These are phyloP conservation scores for Cassiopea xamachana DNA, from an alignment of 30 jellyfish, hydroid and myxozoan genomes.

Conservation along the genomic window DNA sequence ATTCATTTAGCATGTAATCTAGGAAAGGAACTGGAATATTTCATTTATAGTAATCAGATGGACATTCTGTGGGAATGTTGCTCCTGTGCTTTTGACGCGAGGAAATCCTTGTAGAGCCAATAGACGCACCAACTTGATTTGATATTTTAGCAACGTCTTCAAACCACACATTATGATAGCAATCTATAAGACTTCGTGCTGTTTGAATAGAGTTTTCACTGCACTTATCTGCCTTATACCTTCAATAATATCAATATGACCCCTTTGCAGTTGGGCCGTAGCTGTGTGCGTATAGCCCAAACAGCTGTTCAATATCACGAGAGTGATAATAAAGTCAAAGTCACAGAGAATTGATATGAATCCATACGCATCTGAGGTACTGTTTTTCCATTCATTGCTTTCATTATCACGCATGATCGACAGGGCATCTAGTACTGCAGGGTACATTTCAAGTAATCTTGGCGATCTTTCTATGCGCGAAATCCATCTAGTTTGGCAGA, in stretches of 20 bases:
- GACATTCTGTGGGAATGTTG: conserved; percentile 4
- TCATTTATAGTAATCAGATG: background rate
- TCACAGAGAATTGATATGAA: background rate
- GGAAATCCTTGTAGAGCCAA: background rate
- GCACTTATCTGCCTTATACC: background rate
- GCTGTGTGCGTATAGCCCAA: conserved; percentile 32
- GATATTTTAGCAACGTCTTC: background rate
- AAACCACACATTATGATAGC: conserved; percentile 9
- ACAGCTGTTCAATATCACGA: conserved; percentile 5
- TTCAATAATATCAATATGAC: conserved; percentile 7
- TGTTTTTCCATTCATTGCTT: conserved; percentile 18
- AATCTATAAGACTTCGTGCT: background rate
- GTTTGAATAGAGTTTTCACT: background rate
- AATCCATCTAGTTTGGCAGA: conserved; percentile 82
- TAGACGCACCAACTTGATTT: conserved; percentile 5
- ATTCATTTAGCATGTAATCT: conserved; percentile 5
- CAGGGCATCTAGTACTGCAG: conserved; percentile 50
- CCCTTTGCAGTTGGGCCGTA: conserved; percentile 39
- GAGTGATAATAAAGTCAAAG: conserved; percentile 20
- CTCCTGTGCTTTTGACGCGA: background rate
- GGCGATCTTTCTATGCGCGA: conserved; percentile 51
- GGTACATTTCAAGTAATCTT: conserved; percentile 39
- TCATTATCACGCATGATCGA: conserved; percentile 18
- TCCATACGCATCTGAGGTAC: conserved; percentile 14
- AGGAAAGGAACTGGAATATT: conserved; percentile 13